Evolutionary conservation across 2,888 invertebrate genomes (phyloP), one percentile per base, ranked within the genome.

Genomic region (Drosophila greeni): DNA sequence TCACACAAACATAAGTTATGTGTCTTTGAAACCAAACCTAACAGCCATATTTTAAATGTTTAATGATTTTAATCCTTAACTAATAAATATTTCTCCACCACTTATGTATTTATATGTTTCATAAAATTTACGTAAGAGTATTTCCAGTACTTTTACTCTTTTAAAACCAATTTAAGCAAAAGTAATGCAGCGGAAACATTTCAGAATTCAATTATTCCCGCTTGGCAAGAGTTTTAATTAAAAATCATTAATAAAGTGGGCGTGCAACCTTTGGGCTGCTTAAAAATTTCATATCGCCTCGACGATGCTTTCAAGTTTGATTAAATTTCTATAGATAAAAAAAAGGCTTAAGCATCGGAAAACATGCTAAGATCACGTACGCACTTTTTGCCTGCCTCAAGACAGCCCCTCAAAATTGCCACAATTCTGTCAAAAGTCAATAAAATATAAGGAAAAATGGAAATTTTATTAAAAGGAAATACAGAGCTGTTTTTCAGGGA

Each of bases 351-450:
- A 37, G 34, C 20, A 16, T 14, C 11, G 14, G 23, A 48, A 66
- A 58, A 48, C 37, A 23, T 48, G 68, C 24, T 26, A 24, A 36
- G 18, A 48, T 51, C 67, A 67, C 69, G 67, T 67, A 65, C 55
- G 16, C 31, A 43, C 16, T 26, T 42, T 64, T 31, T 24, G 16
- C 33, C 20, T 20, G 33, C 48, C 48, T 24, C 52, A 37, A 40
- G 31, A 48, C 23, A 37, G 48, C 4, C 37, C 18, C 14, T 42
- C 24, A 49, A 37, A 67, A 52, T 61, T 37, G 39, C 23, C 33
- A 29, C 37, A 33, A 49, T 61, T 39, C 6, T 24, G 42, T 43
- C 37, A 58, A 61, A 61, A 66, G 66, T 70, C 71, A 70, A 71
- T 71, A 61, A 58, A 42, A 9, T 18, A 4, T 18, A 8, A 26